Evolutionary conservation across 2,113 vertebrate species (phyloP).

Genomic region (Brienomyrus longianalis): DNA sequence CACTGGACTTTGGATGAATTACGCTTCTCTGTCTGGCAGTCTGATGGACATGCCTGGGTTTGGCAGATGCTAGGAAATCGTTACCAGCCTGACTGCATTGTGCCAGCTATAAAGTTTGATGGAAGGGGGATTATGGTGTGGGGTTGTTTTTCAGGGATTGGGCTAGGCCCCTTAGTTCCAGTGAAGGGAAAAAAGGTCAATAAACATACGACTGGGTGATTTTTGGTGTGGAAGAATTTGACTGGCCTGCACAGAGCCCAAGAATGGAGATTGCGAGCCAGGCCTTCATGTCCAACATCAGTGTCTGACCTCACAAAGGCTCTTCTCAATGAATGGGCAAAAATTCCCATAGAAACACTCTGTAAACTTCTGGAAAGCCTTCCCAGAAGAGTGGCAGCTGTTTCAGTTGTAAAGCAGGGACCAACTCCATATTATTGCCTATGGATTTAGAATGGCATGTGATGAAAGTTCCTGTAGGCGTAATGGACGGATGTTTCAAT

Average conservation of each 20-base stretch:
- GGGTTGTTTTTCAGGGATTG: too few species aligned
- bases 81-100: background rate
- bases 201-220: background rate
- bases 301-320: too few species aligned
- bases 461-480: background rate
- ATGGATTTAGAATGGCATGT: background rate
- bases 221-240: background rate
- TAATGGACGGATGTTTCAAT: too few species aligned
- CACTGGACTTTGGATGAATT: background rate
- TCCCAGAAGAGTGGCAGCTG: background rate
- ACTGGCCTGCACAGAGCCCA: too few species aligned
- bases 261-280: too few species aligned
- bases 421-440: background rate
- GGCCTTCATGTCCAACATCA: too few species aligned
- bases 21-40: too few species aligned
- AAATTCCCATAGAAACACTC: background rate
- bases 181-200: background rate
- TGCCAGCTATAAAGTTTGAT: too few species aligned
- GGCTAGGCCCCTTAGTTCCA: background rate
- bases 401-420: too few species aligned
- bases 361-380: background rate
- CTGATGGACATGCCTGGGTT: background rate
- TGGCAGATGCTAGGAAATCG: background rate
- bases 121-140: too few species aligned
- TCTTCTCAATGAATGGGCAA: too few species aligned